Evolutionary conservation across 35 echinoderm and acorn worm species (phyloP), one percentile per base, ranked within the genome.

Genomic region (Diadema setosum): DNA sequence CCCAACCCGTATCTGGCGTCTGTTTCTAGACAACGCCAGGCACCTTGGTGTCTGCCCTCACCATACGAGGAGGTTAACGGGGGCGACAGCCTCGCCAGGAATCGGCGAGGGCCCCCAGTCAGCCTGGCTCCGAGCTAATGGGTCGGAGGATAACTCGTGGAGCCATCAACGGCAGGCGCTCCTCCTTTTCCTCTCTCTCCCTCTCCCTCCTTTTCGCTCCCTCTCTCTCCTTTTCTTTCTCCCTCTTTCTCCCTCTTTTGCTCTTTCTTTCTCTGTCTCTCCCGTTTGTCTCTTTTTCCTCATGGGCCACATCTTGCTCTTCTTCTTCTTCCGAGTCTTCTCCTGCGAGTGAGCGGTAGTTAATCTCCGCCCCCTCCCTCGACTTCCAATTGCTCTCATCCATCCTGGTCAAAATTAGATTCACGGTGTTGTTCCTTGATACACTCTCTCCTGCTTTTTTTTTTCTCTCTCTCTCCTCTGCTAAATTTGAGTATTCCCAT

Each of bases 121-220:
- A 33, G 63, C 25, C 0, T 32, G 63, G 63, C 63, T 67, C 63
- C 63, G 30, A 26, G 63, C 63, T 67, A 67, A 67, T 67, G 63
- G 63, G 63, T 67, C 20, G 63, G 63, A 67, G 63, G 63, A 67
- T 67, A 67, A 67, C 63, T 67, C 63, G 27, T 67, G 63, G 63
- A 67, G 63, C 63, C 63, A 67, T 67, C 63, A 67, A 8, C 37
- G 63, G 63, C 63, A 67, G 30, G 30, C 30, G 63, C 37, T 67
- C 63, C 63, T 67, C 63, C 30, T 34, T 34, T 67, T 34, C 30
- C 30, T 67, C 37, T 67, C 30, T 63, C 49, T 55, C 49, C 12
- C 49, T 63, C 2, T 63, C 58, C 32, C 58, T 63, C 6, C 32
- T 30, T 24, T 30, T 63, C 58, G 11, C 61, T 29, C n/a, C 2